Evolutionary conservation across 2,888 invertebrate genomes (phyloP), one percentile per base, ranked within the genome.

Genomic region (Drosophila leonis): DNA sequence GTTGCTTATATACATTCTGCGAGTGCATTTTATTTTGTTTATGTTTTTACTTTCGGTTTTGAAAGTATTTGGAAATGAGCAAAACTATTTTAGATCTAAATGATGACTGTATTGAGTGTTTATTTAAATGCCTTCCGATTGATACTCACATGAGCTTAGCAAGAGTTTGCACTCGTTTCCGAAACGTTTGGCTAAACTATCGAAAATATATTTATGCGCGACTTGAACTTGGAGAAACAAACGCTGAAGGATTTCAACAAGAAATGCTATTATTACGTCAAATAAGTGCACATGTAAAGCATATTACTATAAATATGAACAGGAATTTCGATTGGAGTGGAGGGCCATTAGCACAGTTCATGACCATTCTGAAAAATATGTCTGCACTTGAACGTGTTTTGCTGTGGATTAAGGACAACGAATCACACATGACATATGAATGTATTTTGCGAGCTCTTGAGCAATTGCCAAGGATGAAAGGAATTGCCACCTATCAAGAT

Each of bases 381-480:
- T 15, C 13, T 27, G 18, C n/a, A 12, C 37, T 72, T 12, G 73
- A 72, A 10, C 61, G 42, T 4, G 56, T 44, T 7, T 48, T 52
- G 39, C 15, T 72, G 4, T 73, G 72, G 73, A 57, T 73, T n/a
- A 73, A 39, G 29, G 72, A 72, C 12, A 35, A 31, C 15, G 72
- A 72, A 33, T 20, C 67, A 1, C 48, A 52, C 15, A 37, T 33
- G 2, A 41, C 27, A 0, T 57, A 57, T 33, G 56, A 56, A 18
- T 10, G 31, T 0, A 27, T 72, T 13, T 5, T 72, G n/a, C 61
- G 27, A 15, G 15, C 24, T 1, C 37, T 72, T 2, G 31, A 48
- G 13, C 24, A 13, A 4, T 15, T 72, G 42, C 46, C 66, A 20
- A 52, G 27, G 5, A 52, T 72, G 0, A 52, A 72, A 29, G 56